Base-by-base conservation (phyloP, 2,888 invertebrate species). In the Eulithis testata region DNA sequence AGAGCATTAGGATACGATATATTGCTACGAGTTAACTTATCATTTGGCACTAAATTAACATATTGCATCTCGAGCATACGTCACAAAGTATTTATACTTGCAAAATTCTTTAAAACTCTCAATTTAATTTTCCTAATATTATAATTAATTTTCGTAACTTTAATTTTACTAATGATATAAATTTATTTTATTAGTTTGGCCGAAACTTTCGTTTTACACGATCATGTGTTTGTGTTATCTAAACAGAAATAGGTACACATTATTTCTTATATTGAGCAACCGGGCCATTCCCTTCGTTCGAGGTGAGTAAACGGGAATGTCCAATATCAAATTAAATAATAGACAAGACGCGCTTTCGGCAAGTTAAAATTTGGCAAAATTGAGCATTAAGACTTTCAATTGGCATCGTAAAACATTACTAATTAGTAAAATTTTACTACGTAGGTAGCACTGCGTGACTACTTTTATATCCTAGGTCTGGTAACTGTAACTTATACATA, bases 31-130 rank as follows among this genome's bases (percentile, higher is more conserved):
- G 92, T 91, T 90, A 92, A 93, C 90, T 92, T 92, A 92, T 92
- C 91, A 92, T 93, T 93, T 93, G 93, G 93, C 93, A 93, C 93
- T 92, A 93, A 92, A 91, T 88, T 91, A 92, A 92, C 90, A 91
- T 93, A 93, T 92, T 91, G 91, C 92, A 91, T 91, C 87, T 89
- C 90, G 90, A 90, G 87, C 90, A 87, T 90, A 86, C 87, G 84
- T 87, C 89, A 86, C 88, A 85, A 86, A 85, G 79, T 87, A 85
- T 85, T 83, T 85, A 84, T 83, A 86, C 82, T 87, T 84, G 84
- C 87, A 85, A 86, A 21, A 86, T 87, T 84, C 76, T 82, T 86
- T 84, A 84, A 84, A 63, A 87, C 78, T 84, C 83, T 83, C 84
- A 84, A 82, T 84, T 86, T 83, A 76, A 80, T 73, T 77, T 80